Evolutionary conservation across 2,113 vertebrate genomes (phyloP), one percentile per base, ranked within the genome.

Genomic region (Pseudorhombus dupliciocellatus): DNA sequence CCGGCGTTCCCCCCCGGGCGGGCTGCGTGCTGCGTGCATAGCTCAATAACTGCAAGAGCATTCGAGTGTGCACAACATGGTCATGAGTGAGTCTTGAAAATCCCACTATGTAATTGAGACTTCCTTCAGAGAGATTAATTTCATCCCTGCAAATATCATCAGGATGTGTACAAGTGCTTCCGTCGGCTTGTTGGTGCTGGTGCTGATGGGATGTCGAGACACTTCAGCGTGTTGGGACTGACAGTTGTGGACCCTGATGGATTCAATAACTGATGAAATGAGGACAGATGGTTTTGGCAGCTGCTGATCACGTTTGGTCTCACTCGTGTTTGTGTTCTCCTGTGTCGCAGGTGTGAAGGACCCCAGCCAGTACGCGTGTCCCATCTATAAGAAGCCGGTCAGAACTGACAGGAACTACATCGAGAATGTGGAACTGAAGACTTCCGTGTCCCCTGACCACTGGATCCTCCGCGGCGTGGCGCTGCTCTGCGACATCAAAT

Each of bases 381-480:
- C 97, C 0, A 85, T 99, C 80, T 99, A 99, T 75, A 99, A 97
- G 87, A 99, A 97, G 88, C 92, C 94, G 0, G 84, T 93, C 16
- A 90, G 97, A 66, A 98, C 95, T 0, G 95, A 97, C 73, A 52
- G 92, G 73, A 98, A 97, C 87, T 98, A 94, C 80, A 96, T 98
- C 0, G 93, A 94, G 21, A 86, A 94, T 4, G 87, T 98, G 30
- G 95, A 96, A 63, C 94, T 99, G 53, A 94, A 89, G 87, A 97
- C 95, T 0, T 64, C 82, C 7, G 93, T 93, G 42, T 63, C 93
- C n/a, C 94, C 96, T 1, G 96, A 97, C 48, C 92, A 98, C 83
- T 98, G 98, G 98, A 93, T 97, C 73, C 90, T 98, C 1, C 94
- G 96, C 11, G 97, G 96, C 0, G 97, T 98, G 2, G 97, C 96